These are phyloP conservation scores for Rhagium mordax DNA, from an alignment of 2,888 invertebrate genomes.

Conservation along the genomic window DNA sequence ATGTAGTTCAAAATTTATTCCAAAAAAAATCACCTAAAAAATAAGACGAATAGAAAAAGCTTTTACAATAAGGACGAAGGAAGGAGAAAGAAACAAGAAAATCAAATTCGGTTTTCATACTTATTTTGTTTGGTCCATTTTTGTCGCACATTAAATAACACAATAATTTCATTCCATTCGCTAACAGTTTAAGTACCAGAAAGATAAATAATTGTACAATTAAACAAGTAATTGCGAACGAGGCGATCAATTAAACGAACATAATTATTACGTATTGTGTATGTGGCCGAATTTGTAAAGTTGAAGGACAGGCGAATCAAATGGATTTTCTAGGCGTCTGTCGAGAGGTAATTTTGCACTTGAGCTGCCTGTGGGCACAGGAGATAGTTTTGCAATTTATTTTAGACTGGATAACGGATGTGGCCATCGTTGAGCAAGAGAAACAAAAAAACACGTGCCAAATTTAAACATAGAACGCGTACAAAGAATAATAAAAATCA, in stretches of 20 bases:
- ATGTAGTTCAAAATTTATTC: no score
- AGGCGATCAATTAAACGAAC: neutral
- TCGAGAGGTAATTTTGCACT: neutral
- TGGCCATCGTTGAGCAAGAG: neutral
- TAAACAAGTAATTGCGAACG: neutral
- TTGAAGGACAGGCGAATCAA: neutral
- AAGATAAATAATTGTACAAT: neutral
- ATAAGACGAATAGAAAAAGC: no score
- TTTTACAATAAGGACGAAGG: no score
- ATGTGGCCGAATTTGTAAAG: neutral
- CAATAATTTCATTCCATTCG: neutral
- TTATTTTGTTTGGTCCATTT: neutral
- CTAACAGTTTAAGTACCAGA: neutral
- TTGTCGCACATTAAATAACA: neutral
- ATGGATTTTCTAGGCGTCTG: neutral
- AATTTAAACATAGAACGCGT: neutral
- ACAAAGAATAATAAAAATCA: no score
- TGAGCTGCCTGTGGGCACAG: neutral
- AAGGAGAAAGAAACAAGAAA: no score
- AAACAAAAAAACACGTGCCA: neutral
- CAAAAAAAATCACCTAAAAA: no score
- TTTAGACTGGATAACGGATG: neutral
- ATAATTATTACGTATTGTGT: neutral
- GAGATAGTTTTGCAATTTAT: constrained; percentile 10
- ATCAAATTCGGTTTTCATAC: no score